Evolutionary conservation across 2,797 vertebrate species (phyloP), one percentile per base, ranked within the genome.

Genomic region (Ceryle rudis): DNA sequence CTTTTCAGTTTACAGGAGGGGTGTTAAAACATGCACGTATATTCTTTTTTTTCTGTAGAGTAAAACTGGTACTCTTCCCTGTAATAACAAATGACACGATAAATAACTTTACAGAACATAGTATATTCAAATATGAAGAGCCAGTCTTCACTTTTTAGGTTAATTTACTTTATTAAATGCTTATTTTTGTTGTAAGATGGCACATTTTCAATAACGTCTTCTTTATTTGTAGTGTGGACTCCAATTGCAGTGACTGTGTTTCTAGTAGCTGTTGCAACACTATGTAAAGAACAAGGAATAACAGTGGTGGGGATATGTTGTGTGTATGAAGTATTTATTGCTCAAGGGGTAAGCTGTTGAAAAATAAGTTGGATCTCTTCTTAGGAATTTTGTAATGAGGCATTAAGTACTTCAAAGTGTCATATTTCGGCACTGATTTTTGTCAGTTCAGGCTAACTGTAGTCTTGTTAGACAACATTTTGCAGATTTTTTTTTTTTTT

Each of bases 231-330:
- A 99, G 99, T 99, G 29, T 99, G 99, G 99, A 97, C 98, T 78
- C 99, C 99, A 64, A 99, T 99, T 90, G 98, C 98, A 51, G 66
- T 99, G 96, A 99, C 99, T 3, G 99, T 99, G 17, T 91, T 99
- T 90, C 98, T 99, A 28, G 99, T 99, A 92, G 99, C 99, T 79
- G 98, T 99, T 93, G 99, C 99, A 93, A 99, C 99, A 4, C 97
- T 99, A 15, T 99, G 99, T 96, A 99, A 99, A 96, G 99, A 99
- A 93, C 99, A 99, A 97, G 99, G 99, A 87, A 99, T 99, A 97
- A 99, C 99, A 1, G 99, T 99, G n/a, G 98, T 99, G 37, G 99
- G 99, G 61, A 99, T 99, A 98, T 99, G 99, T 97, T 99, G 99
- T 91, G 98, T 99, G 28, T 98, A 99, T 64, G 99, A 99, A 98